These are phyloP conservation scores for Pangasius macronema DNA, from an alignment of 2,797 vertebrate species.

Conservation along the genomic window DNA sequence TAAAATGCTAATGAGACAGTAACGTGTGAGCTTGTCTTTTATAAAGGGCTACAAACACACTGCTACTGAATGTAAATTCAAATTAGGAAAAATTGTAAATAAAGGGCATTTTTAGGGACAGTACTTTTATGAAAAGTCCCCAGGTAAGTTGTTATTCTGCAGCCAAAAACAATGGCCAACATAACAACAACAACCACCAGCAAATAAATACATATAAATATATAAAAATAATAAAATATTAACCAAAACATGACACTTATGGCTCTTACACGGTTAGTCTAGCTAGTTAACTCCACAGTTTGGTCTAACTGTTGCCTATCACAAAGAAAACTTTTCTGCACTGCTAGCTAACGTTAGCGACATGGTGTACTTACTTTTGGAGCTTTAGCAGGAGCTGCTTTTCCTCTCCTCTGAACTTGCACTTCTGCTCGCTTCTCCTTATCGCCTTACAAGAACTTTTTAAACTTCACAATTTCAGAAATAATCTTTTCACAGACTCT, in stretches of 20 bases:
- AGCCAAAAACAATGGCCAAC: neutral
- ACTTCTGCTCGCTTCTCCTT: constrained; percentile 11
- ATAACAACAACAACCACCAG: neutral
- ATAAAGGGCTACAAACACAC: neutral
- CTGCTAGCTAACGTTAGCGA: constrained; percentile 3
- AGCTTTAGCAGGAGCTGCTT: neutral
- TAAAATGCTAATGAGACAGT: neutral
- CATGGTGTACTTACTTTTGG: constrained; percentile 11
- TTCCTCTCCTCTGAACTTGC: neutral
- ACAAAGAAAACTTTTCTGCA: neutral
- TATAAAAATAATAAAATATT: neutral
- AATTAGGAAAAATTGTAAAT: neutral
- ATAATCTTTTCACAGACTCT: neutral
- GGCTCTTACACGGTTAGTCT: neutral
- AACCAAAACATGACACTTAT: too few species aligned
- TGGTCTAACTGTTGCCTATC: neutral
- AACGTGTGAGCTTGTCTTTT: neutral
- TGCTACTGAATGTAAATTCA: neutral
- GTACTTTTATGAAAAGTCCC: neutral
- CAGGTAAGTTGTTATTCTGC: neutral
- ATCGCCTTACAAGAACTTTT: neutral
- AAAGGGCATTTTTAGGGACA: neutral
- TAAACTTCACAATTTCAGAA: neutral
- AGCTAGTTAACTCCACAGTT: neutral
- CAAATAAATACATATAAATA: neutral